Conservation (phyloP, 2,888 invertebrate species). For the Cosmia trapezina region DNA sequence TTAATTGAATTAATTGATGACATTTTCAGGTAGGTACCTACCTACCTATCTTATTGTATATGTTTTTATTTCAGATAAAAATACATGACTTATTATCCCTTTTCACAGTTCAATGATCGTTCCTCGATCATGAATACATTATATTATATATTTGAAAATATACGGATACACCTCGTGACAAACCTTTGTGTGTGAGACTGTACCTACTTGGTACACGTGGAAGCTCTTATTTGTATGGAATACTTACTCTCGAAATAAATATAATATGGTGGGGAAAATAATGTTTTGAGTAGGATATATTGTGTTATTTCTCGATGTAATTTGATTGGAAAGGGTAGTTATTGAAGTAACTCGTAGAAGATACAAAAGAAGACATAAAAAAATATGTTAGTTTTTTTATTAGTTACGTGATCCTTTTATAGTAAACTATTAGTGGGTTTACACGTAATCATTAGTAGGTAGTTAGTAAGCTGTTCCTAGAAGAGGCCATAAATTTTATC, state of each 20-base stretch:
- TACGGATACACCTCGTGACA: neutral
- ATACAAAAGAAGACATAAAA: neutral
- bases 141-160: neutral
- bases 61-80: neutral
- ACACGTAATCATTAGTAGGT: no score
- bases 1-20: neutral
- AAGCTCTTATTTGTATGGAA: constrained; percentile 42
- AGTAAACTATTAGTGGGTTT: neutral
- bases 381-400: no score
- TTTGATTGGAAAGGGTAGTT: neutral
- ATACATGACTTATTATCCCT: neutral
- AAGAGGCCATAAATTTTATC: no score
- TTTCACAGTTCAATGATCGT: constrained; percentile 18
- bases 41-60: neutral
- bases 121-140: neutral
- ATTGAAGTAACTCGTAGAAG: neutral
- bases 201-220: constrained; percentile 33
- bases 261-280: neutral
- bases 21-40: no score
- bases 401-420: neutral
- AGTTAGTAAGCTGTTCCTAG: no score
- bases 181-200: constrained; percentile 15
- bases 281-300: constrained; percentile 6
- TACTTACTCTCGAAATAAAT: constrained; percentile 14
- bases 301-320: neutral